A percentile compares a stretch with the other conserved stretches of the same genome.
Evolutionary conservation across 2,888 invertebrate genomes (phyloP).

Genomic region (Noctua janthe): DNA sequence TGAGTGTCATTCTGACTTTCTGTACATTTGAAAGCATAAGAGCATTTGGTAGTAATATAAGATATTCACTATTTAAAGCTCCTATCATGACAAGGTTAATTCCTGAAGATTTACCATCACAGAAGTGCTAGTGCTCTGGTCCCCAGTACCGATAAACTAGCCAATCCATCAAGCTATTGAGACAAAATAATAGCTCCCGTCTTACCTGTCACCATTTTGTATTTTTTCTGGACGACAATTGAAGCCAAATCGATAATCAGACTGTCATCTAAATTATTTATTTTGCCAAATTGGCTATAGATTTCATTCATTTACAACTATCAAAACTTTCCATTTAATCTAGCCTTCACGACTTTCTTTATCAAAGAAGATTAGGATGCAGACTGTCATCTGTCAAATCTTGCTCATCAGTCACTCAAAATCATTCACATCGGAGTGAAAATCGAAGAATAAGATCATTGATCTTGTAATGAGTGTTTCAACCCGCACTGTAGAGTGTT

Average conservation of each 20-base stretch:
- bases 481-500: slow-evolving; percentile 44
- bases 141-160: no score
- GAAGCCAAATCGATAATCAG: neutral
- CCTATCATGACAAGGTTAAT: neutral
- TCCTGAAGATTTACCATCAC: neutral
- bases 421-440: slow-evolving; percentile 37
- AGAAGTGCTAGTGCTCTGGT: neutral
- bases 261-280: neutral
- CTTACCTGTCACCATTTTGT: neutral
- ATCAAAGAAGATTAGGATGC: neutral
- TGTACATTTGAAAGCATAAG: neutral
- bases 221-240: neutral
- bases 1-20: neutral
- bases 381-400: slow-evolving; percentile 21
- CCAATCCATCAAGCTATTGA: neutral
- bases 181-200: neutral
- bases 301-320: neutral
- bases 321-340: neutral
- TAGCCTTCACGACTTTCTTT: neutral
- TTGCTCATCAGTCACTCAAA: neutral
- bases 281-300: neutral
- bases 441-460: slow-evolving; percentile 64
- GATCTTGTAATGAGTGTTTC: slow-evolving; percentile 65
- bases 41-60: neutral
- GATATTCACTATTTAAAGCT: neutral